phyloP scores from a whole-genome alignment of 2,797 vertebrate genomes.

The Mionectes olivaceus region DNA sequence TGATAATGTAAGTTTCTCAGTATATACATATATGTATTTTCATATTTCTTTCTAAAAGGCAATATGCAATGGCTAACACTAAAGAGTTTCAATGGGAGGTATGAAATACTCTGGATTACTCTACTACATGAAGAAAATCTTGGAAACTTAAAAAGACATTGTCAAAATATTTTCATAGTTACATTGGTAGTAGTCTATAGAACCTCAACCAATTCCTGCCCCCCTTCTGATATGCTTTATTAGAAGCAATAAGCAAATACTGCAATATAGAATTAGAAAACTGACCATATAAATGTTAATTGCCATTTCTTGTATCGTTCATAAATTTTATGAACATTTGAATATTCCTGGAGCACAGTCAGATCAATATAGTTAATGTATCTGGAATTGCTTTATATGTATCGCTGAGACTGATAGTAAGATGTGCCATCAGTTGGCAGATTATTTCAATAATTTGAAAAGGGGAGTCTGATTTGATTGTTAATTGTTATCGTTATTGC shows the following conservation, averaged over 20 bases:
- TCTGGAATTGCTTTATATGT: not conserved
- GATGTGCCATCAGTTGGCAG: not conserved
- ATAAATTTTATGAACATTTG: not conserved
- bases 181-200: not conserved
- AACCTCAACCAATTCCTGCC: not conserved
- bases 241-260: not conserved
- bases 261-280: not conserved
- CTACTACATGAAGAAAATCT: not conserved
- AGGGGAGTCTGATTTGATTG: not conserved
- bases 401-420: not conserved
- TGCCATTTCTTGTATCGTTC: not conserved
- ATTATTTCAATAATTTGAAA: not conserved
- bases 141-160: not conserved
- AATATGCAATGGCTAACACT: not conserved
- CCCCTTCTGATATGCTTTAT: not conserved
- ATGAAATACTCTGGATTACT: not conserved
- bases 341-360: not conserved
- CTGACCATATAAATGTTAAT: not conserved
- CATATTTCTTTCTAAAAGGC: not conserved
- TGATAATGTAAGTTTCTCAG: conserved; percentile 88
- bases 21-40: not conserved
- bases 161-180: not conserved
- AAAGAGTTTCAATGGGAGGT: not conserved
- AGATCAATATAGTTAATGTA: not conserved
- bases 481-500: not conserved